These are phyloP conservation scores for Passerina amoena DNA, from an alignment of 2,113 vertebrate species.

Conservation along the genomic window DNA sequence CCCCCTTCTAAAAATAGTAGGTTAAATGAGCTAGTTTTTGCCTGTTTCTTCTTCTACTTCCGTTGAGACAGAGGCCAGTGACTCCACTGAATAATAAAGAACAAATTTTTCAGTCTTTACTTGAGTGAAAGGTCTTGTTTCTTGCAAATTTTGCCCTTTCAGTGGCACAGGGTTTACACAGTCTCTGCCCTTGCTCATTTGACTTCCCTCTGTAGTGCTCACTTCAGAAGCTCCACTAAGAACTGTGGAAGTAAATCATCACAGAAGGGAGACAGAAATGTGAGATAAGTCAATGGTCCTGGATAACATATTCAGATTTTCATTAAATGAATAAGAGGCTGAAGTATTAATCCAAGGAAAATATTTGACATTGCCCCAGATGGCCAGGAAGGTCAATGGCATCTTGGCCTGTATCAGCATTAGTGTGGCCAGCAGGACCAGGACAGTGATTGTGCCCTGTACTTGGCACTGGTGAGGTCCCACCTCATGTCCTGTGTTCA, in stretches of 20 bases:
- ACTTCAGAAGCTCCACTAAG: background rate
- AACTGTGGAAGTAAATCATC: background rate
- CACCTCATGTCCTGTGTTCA: background rate
- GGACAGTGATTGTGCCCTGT: background rate
- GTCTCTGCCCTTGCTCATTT: background rate
- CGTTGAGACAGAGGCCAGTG: background rate
- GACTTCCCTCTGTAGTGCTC: background rate
- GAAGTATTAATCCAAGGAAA: background rate
- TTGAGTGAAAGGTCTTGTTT: background rate
- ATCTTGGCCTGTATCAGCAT: background rate
- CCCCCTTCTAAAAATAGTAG: background rate
- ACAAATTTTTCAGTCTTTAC: background rate
- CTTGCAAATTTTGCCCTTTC: background rate
- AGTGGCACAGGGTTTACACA: background rate
- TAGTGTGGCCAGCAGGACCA: background rate
- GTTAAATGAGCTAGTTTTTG: background rate
- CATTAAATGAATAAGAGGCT: background rate
- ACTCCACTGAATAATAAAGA: background rate
- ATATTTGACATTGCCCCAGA: background rate
- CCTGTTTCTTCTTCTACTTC: background rate
- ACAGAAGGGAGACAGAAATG: background rate
- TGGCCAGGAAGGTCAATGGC: background rate
- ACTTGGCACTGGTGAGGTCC: accelerated
- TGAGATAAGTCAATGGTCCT: background rate
- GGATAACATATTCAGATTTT: background rate